A percentile compares a stretch with the other conserved stretches of the same genome.
phyloP scores from a whole-genome alignment of 2,888 invertebrate species.

The Acanthosepion esculentum region DNA sequence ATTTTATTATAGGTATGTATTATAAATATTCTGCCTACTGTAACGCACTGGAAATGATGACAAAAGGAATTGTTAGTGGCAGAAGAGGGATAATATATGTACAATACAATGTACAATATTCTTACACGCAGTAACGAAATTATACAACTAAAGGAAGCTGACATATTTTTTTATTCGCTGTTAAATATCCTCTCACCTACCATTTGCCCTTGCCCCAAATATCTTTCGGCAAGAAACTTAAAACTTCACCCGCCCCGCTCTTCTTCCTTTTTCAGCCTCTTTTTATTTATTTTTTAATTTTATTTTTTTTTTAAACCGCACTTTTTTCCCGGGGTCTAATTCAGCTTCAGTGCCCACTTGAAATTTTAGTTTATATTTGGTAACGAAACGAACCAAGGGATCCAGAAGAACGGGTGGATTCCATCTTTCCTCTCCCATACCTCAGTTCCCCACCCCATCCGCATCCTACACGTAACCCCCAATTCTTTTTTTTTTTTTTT shows the following conservation, averaged over 20 bases:
- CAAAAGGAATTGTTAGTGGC: background rate
- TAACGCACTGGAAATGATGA: too few species aligned
- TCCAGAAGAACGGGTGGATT: background rate
- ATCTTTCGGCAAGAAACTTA: background rate
- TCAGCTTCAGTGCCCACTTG: conserved; percentile 33
- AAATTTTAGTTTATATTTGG: conserved; percentile 6
- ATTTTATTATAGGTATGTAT: background rate
- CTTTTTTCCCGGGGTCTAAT: background rate
- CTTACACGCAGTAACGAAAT: background rate
- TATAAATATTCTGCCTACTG: too few species aligned
- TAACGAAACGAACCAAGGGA: conserved; percentile 6
- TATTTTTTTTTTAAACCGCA: too few species aligned
- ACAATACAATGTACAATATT: background rate
- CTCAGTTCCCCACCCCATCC: background rate
- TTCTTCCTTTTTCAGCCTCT: background rate
- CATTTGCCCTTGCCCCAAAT: background rate
- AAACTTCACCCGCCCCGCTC: background rate
- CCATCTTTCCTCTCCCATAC: background rate
- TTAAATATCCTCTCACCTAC: background rate
- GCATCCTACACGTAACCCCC: background rate
- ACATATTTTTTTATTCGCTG: background rate
- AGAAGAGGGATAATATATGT: background rate
- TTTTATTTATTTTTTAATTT: too few species aligned
- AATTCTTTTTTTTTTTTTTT: background rate
- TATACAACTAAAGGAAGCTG: background rate